Percentiles rank a stretch among this genome's conserved stretches.
Evolutionary conservation across 2,888 invertebrate genomes (phyloP).

Genomic region (Neoitamus cyanurus): DNA sequence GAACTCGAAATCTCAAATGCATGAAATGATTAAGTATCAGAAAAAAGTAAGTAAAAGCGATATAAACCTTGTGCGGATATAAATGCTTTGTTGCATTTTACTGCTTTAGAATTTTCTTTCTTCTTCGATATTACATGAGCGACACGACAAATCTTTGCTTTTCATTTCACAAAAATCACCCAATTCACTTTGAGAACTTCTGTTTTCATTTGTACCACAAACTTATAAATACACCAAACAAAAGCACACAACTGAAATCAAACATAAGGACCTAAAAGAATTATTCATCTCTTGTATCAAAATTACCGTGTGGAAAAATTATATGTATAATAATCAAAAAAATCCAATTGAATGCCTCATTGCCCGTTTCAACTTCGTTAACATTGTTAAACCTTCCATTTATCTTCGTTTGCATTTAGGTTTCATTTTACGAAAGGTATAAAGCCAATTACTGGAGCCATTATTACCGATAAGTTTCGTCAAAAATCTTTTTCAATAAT

Average conservation of each 20-base stretch:
- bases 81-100: not conserved
- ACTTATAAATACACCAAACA: constrained; percentile 10
- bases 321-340: constrained; percentile 33
- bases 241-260: not conserved
- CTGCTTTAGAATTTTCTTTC: not conserved
- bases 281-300: constrained; percentile 8
- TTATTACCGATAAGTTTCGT: constrained; percentile 68
- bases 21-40: not conserved
- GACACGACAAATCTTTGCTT: not conserved
- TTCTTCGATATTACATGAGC: constrained; percentile 21
- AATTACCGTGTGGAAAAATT: constrained; percentile 32
- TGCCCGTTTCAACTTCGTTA: not conserved
- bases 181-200: constrained; percentile 1
- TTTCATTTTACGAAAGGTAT: constrained; percentile 54
- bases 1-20: constrained; percentile 1
- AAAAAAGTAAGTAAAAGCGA: not conserved
- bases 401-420: constrained; percentile 2
- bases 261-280: not conserved
- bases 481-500: constrained; percentile 65
- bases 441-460: constrained; percentile 67
- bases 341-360: constrained; percentile 38
- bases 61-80: constrained; percentile 12
- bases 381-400: constrained; percentile 1
- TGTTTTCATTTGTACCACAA: constrained; percentile 42
- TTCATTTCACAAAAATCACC: not conserved